Percentiles rank a stretch among this genome's conserved stretches.
Evolutionary conservation across 2,888 invertebrate genomes (phyloP).

Genomic region (Myopa tessellatipennis): DNA sequence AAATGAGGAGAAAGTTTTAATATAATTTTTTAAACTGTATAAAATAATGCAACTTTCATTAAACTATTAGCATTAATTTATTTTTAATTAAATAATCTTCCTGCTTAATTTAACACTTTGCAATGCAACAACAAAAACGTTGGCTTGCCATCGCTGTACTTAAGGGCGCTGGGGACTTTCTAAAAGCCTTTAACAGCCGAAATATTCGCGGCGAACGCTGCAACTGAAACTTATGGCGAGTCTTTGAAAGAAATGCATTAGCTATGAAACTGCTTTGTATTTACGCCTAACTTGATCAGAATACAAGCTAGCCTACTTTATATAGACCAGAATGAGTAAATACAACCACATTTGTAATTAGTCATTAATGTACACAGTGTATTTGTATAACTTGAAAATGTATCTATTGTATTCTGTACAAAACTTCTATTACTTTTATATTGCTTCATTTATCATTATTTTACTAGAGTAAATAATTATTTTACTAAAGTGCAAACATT

Average conservation of each 20-base stretch:
- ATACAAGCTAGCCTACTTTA: constrained; percentile 34
- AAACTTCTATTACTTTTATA: constrained; percentile 28
- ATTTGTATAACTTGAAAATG: constrained; percentile 17
- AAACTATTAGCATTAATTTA: constrained; percentile 38
- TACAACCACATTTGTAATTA: constrained; percentile 30
- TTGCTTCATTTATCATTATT: background rate
- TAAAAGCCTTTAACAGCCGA: background rate
- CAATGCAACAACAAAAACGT: background rate
- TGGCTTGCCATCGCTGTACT: background rate
- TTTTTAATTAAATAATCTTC: constrained; percentile 26
- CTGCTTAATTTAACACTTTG: background rate
- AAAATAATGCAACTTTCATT: constrained; percentile 26
- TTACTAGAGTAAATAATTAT: background rate
- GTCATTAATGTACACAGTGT: constrained; percentile 17
- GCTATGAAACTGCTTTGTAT: background rate
- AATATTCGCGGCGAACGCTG: background rate
- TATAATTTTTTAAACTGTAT: constrained; percentile 27
- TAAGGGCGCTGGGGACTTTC: background rate
- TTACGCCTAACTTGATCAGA: too few relatives aligned
- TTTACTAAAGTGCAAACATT: background rate
- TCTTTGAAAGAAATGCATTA: background rate
- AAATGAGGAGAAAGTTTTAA: constrained; percentile 18
- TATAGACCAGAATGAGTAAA: constrained; percentile 26
- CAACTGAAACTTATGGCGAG: too few relatives aligned
- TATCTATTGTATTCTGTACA: constrained; percentile 27